Base-by-base conservation (phyloP, 64 coral and sea anemone species). In the Anthopleura sola region DNA sequence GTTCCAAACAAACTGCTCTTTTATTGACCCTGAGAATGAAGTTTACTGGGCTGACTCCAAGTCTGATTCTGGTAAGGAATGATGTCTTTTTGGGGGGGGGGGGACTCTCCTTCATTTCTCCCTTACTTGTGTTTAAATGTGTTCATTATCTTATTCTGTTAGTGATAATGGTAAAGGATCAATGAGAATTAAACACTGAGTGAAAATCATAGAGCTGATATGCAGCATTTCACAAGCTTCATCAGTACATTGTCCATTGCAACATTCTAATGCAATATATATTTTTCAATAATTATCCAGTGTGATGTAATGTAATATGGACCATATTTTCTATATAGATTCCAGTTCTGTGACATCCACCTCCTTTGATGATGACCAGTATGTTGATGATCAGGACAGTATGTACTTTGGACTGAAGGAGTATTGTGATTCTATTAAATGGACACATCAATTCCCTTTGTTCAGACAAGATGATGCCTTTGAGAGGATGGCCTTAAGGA, bases 361-460 rank as follows among this genome's bases (percentile, higher is more conserved):
- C 31, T 37, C 64, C 19, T 69, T 78, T 76, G 83, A 87, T 20
- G 88, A 90, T 87, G 90, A 92, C 24, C 80, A 86, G 36, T 92
- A 86, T 68, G 85, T 87, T 23, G 85, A 92, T 48, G 90, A 94
- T 33, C 84, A 86, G 31, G 97, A 94, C 47, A 94, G 84, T 68
- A 92, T 94, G 60, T 94, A 99, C 84, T 99, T 99, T 94, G 97
- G 97, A 40, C 91, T 99, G 85, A 92, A 94, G 57, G 97, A 99
- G 56, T 99, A 99, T 53, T 92, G 93, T 19, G 97, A 99, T 34
- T 94, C 97, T 2, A 92, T 99, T 49, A 95, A 94, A 64, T 99
- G 97, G 97, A 99, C 97, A 11, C 97, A 99, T 29, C 97, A 99
- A 53, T 95, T 99, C 83, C 97, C 97, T 44, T 55, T 99, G 37